Conservation (phyloP, 2,888 invertebrate species). For the Drosophila diplacantha region DNA sequence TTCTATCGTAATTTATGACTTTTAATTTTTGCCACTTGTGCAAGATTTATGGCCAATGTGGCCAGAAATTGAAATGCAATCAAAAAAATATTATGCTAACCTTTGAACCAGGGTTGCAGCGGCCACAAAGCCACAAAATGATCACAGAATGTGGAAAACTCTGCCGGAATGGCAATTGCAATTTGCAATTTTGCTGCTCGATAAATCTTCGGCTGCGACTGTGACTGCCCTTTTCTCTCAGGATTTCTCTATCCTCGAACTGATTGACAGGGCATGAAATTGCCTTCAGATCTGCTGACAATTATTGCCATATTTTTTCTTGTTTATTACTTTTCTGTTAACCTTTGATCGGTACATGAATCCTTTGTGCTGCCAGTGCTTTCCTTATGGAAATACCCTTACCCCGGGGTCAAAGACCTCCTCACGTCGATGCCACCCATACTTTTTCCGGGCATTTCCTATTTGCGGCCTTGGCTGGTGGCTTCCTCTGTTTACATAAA, state of each 20-base stretch:
- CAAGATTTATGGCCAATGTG: constrained; percentile 62
- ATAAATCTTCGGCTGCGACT: constrained; percentile 41
- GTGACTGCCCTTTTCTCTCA: constrained; percentile 13
- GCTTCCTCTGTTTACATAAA: constrained; percentile 63
- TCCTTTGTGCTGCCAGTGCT: constrained; percentile 6
- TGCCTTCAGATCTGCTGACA: constrained; percentile 46
- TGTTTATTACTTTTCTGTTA: constrained; percentile 5
- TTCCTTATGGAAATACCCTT: constrained; percentile 7
- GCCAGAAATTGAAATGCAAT: constrained; percentile 69
- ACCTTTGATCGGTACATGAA: constrained; percentile 1
- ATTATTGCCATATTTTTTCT: constrained; percentile 4
- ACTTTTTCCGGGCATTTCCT: constrained; percentile 51
- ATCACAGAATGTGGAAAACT: constrained; percentile 17
- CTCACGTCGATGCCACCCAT: constrained; percentile 35
- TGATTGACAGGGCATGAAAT: constrained; percentile 76
- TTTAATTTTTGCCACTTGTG: constrained; percentile 68
- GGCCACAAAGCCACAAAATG: constrained; percentile 18
- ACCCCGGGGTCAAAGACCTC: constrained; percentile 21
- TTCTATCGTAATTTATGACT: constrained; percentile 68
- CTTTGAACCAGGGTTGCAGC: constrained; percentile 54
- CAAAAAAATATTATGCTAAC: constrained; percentile 71
- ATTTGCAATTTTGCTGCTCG: constrained; percentile 24
- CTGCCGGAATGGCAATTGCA: constrained; percentile 20
- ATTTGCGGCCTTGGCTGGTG: constrained; percentile 64
- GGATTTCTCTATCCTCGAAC: constrained; percentile 26